Base-by-base conservation (phyloP, 37 sponge, comb jelly and placozoan genomes). In the Dysidea cf. avara region DNA sequence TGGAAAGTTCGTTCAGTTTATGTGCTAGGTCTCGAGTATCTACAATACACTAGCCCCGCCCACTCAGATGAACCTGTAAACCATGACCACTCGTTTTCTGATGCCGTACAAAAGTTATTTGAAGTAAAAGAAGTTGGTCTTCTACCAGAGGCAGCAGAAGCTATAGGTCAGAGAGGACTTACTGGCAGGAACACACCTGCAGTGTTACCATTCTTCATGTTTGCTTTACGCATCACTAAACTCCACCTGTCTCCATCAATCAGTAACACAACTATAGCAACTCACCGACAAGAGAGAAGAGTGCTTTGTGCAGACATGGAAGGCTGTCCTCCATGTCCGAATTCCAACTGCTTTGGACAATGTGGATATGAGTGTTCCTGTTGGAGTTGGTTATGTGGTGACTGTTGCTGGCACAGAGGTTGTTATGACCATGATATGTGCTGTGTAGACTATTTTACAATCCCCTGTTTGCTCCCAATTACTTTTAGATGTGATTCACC, bases 351-450 rank as follows among this genome's bases (percentile, higher is more conserved):
- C 48, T 63, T 93, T 3, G 89, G 94, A 24, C 36, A 88, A 75
- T 93, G 94, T 50, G 94, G 94, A 9, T 47, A 53, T 29, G 48
- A 53, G 16, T 93, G 94, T 73, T 43, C 22, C 17, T 94, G 94
- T 37, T 94, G 94, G 94, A 70, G 70, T 50, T 89, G 79, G 76
- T 77, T 89, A 25, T 94, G 94, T 76, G 87, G 87, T 4, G 90
- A 94, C 64, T 94, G 94, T 64, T 94, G 94, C 62, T 82, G 58
- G 31, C 90, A 94, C 47, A 64, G 75, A 25, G 94, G 94, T 7
- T 94, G 94, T 66, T 79, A 76, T 56, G 83, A 70, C 11, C 94
- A 94, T 64, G 90, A 89, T 31, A 24, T 89, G 24, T 94, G 90
- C 69, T 94, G 94, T 51, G 31, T 71, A 35, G 81, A 80, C 13